phyloP scores from a whole-genome alignment of 2,888 invertebrate genomes.

The Papilio elwesi region DNA sequence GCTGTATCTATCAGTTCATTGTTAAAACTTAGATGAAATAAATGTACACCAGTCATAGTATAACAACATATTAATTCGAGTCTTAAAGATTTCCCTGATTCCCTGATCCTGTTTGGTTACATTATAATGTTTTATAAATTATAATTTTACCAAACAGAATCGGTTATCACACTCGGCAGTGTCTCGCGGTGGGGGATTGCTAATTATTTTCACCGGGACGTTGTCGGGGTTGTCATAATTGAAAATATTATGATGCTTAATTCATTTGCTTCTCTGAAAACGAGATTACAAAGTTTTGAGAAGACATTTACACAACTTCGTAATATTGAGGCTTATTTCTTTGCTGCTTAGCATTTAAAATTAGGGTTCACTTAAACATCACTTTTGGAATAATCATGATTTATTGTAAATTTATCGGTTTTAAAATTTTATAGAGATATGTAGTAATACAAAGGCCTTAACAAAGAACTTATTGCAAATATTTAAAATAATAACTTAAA shows the following conservation, averaged over 20 bases:
- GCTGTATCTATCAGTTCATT: too few relatives aligned
- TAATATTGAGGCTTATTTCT: slow-evolving; percentile 14
- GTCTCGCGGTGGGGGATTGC: slow-evolving; percentile 48
- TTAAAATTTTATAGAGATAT: too few relatives aligned
- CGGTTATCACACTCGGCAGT: slow-evolving; percentile 20
- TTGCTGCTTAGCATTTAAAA: slow-evolving; percentile 4
- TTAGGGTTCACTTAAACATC: too few relatives aligned
- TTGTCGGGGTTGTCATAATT: slow-evolving; percentile 56
- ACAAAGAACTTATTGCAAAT: too few relatives aligned
- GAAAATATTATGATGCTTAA: slow-evolving; percentile 56
- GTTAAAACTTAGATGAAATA: too few relatives aligned
- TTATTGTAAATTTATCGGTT: too few relatives aligned
- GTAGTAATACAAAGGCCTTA: too few relatives aligned
- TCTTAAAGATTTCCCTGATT: not conserved
- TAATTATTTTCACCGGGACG: slow-evolving; percentile 72
- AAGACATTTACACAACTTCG: not conserved
- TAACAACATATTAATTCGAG: not conserved
- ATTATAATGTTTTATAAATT: not conserved
- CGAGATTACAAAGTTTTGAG: slow-evolving; percentile 28
- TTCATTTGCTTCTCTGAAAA: slow-evolving; percentile 46
- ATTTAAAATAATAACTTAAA: too few relatives aligned
- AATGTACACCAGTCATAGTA: too few relatives aligned
- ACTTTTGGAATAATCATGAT: too few relatives aligned
- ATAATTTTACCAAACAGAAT: slow-evolving; percentile 6
- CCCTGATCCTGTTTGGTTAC: not conserved